These are phyloP conservation scores for Mesitornis unicolor DNA, from an alignment of 2,113 vertebrate genomes.

Conservation along the genomic window DNA sequence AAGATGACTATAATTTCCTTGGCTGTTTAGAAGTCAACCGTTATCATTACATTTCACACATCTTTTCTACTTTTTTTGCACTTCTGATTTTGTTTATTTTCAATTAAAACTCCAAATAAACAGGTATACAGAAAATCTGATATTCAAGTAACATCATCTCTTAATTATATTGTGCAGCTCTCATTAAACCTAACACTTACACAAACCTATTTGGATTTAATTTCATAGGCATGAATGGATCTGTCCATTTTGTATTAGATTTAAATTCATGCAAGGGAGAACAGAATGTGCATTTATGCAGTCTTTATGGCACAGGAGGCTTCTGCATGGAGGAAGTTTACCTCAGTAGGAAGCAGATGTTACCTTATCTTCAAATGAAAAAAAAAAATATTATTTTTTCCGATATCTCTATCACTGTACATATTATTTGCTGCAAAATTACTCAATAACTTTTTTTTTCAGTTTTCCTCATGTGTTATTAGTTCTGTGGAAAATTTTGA, in stretches of 20 bases:
- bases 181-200: slow-evolving; percentile 64
- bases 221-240: neutral
- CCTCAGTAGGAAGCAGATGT: neutral
- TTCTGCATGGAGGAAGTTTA: neutral
- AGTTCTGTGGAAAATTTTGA: neutral
- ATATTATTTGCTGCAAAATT: neutral
- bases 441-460: neutral
- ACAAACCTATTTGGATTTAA: slow-evolving; percentile 13
- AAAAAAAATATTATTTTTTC: neutral
- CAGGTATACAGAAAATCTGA: slow-evolving; percentile 63
- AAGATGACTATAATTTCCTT: slow-evolving; percentile 83
- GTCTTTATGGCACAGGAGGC: neutral
- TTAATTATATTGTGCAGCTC: slow-evolving; percentile 62
- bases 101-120: slow-evolving; percentile 75
- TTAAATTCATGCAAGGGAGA: neutral
- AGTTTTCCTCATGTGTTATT: neutral
- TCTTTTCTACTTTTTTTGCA: slow-evolving; percentile 63
- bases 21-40: slow-evolving; percentile 82
- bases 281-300: neutral
- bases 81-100: slow-evolving; percentile 80
- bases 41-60: slow-evolving; percentile 79
- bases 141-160: slow-evolving; percentile 71
- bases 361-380: neutral
- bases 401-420: neutral
- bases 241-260: slow-evolving; percentile 9